These are phyloP conservation scores for Psettodes erumei DNA, from an alignment of 2,113 vertebrate species.

Conservation along the genomic window DNA sequence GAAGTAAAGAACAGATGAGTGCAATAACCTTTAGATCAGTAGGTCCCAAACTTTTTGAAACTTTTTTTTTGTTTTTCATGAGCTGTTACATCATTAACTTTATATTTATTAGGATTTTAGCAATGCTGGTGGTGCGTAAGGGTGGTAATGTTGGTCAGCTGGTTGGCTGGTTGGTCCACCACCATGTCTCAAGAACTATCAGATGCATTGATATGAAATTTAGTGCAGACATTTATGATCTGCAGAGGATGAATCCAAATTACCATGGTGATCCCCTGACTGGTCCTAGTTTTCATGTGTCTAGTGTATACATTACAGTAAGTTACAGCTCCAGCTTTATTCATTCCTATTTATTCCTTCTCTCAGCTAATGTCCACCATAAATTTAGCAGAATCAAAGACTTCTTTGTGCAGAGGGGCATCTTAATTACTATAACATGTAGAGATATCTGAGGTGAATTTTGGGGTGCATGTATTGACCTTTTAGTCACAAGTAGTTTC, in stretches of 20 bases:
- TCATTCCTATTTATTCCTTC: too few relatives aligned
- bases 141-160: neutral
- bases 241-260: neutral
- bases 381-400: conserved; percentile 53
- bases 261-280: neutral
- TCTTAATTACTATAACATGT: conserved; percentile 40
- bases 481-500: conserved; percentile 67
- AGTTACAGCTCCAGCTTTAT: too few relatives aligned
- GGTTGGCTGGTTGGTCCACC: neutral
- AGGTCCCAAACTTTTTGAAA: neutral
- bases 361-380: conserved; percentile 13
- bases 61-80: neutral
- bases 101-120: neutral
- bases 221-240: neutral
- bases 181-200: neutral
- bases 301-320: too few relatives aligned
- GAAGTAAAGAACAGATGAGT: conserved; percentile 9
- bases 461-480: conserved; percentile 42
- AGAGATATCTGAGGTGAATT: conserved; percentile 74
- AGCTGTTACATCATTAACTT: neutral
- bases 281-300: neutral
- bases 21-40: neutral
- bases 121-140: neutral
- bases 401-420: conserved; percentile 42
- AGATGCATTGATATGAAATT: neutral